These are phyloP conservation scores for Phoronis australis DNA, from an alignment of 2,888 invertebrate genomes.

Conservation along the genomic window DNA sequence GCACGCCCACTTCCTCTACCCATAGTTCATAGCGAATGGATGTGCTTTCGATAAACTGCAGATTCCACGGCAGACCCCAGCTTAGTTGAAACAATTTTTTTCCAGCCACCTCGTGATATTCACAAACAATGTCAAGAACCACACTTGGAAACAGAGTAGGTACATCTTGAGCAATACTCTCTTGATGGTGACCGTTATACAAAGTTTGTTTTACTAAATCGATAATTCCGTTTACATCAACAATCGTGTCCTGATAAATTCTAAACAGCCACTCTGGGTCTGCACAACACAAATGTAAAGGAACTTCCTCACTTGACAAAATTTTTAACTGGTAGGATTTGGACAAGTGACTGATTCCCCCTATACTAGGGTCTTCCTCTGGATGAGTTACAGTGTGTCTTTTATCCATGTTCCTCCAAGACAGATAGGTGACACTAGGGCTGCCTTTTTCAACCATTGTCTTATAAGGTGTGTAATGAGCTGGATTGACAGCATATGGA, in stretches of 20 bases:
- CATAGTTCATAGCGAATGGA: constrained; percentile 30
- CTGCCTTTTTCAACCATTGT: constrained; percentile 46
- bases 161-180: too few species aligned
- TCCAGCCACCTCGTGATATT: constrained; percentile 6
- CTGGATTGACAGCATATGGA: constrained; percentile 55
- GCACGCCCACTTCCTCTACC: constrained; percentile 20
- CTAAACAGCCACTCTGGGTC: constrained; percentile 56
- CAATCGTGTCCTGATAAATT: constrained; percentile 57
- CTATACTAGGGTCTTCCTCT: constrained; percentile 45
- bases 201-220: constrained; percentile 18
- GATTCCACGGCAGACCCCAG: constrained; percentile 36
- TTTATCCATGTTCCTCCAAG: constrained; percentile 51
- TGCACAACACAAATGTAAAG: constrained; percentile 54
- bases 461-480: constrained; percentile 54
- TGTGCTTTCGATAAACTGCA: constrained; percentile 14
- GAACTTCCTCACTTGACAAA: constrained; percentile 36
- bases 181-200: constrained; percentile 1
- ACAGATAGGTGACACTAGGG: constrained; percentile 46
- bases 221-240: constrained; percentile 38
- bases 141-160: too few species aligned
- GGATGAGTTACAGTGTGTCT: constrained; percentile 45
- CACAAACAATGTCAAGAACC: constrained; percentile 15
- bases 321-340: constrained; percentile 39
- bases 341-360: constrained; percentile 52
- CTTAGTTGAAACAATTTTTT: constrained; percentile 3